These are phyloP conservation scores for Polyommatus iphigenia DNA, from an alignment of 2,888 invertebrate genomes.

Conservation along the genomic window DNA sequence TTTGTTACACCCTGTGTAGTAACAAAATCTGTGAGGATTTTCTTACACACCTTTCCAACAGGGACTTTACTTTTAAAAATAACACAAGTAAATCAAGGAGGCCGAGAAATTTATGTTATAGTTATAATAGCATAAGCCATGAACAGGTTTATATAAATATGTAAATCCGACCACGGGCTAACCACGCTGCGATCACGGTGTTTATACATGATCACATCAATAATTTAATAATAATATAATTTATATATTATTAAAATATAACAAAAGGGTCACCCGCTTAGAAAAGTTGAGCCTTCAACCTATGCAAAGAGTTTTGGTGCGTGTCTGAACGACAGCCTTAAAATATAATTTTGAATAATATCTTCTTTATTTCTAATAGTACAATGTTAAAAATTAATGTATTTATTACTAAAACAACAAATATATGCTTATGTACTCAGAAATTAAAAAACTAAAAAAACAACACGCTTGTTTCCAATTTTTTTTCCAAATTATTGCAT, in stretches of 20 bases:
- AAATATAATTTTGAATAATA: no score
- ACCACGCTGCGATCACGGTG: slow-evolving; percentile 1
- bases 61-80: not conserved
- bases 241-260: no score
- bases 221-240: not conserved
- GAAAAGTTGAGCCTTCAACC: not conserved
- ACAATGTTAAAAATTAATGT: no score
- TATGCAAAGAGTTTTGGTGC: not conserved
- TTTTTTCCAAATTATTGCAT: no score
- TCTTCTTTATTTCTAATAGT: no score
- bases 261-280: not conserved
- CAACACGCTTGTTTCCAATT: no score
- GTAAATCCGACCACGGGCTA: slow-evolving; percentile 7
- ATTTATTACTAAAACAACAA: no score
- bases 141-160: slow-evolving; percentile 22
- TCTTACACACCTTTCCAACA: no score
- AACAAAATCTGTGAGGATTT: no score
- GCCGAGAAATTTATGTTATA: not conserved
- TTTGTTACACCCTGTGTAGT: no score
- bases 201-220: slow-evolving; percentile 13
- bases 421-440: no score
- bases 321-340: not conserved
- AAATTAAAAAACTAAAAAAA: no score
- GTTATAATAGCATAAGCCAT: not conserved
- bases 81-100: not conserved